phyloP scores from a whole-genome alignment of 2,888 invertebrate genomes.

The Pristionchus arcanus region DNA sequence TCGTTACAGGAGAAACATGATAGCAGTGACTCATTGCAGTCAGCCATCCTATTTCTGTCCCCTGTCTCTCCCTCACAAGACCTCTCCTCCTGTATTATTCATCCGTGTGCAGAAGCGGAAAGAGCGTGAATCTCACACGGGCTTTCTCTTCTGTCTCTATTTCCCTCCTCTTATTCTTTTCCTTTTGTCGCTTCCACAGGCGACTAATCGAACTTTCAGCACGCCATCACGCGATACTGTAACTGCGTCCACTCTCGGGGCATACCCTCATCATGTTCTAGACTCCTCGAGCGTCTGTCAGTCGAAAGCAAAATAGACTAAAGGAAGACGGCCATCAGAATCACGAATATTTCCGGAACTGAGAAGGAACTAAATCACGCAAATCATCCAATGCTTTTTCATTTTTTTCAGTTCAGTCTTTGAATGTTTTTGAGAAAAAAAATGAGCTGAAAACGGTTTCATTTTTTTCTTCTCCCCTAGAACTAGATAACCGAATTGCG shows the following conservation, averaged over 20 bases:
- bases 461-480: neutral
- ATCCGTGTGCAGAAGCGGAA: conserved; percentile 27
- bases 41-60: conserved; percentile 54
- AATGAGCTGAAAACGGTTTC: too few relatives aligned
- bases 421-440: too few relatives aligned
- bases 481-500: neutral
- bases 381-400: neutral
- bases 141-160: neutral
- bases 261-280: neutral
- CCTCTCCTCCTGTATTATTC: neutral
- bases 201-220: neutral
- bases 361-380: neutral
- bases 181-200: neutral
- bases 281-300: neutral
- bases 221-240: conserved; percentile 13
- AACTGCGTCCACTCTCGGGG: neutral
- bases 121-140: conserved; percentile 31
- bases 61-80: neutral
- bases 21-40: neutral
- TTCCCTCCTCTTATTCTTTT: neutral
- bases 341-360: neutral
- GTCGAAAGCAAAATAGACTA: neutral
- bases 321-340: neutral
- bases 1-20: neutral
- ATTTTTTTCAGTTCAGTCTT: neutral